A percentile compares a stretch with the other conserved stretches of the same genome.
These are phyloP conservation scores for Xestoiulus laeticollis DNA, from an alignment of 2,888 invertebrate genomes.

Conservation along the genomic window DNA sequence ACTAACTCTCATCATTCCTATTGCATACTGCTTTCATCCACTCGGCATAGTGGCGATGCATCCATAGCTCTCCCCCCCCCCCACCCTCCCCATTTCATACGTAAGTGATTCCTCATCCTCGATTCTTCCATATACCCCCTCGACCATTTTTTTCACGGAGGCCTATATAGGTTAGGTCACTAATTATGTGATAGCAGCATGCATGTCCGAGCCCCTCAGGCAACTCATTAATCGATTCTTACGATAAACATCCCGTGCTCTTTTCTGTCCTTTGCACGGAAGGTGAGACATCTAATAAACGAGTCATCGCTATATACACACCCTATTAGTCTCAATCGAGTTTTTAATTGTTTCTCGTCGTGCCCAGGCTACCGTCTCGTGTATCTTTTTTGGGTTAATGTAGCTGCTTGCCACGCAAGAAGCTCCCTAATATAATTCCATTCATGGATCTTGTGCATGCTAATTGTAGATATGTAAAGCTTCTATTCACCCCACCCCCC, in stretches of 20 bases:
- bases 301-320: conserved; percentile 24
- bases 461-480: conserved; percentile 22
- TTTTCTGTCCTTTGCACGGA: conserved; percentile 29
- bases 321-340: conserved; percentile 7
- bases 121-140: neutral
- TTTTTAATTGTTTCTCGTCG: conserved; percentile 34
- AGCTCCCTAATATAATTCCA: conserved; percentile 14
- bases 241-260: neutral
- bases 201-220: conserved; percentile 34
- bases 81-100: neutral
- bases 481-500: neutral
- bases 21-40: conserved; percentile 29
- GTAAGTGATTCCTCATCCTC: neutral
- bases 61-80: neutral
- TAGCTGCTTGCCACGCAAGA: conserved; percentile 13
- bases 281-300: neutral
- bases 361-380: conserved; percentile 9
- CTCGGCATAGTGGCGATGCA: neutral
- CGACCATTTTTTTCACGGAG: conserved; percentile 25
- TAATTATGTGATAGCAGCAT: conserved; percentile 37
- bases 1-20: conserved; percentile 29
- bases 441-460: neutral
- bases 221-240: conserved; percentile 23
- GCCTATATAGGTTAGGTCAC: conserved; percentile 28
- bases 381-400: conserved; percentile 23